Evolutionary conservation across 1,140 invertebrate genomes (phyloP).

Genomic region (Propsilocerus akamusi): DNA sequence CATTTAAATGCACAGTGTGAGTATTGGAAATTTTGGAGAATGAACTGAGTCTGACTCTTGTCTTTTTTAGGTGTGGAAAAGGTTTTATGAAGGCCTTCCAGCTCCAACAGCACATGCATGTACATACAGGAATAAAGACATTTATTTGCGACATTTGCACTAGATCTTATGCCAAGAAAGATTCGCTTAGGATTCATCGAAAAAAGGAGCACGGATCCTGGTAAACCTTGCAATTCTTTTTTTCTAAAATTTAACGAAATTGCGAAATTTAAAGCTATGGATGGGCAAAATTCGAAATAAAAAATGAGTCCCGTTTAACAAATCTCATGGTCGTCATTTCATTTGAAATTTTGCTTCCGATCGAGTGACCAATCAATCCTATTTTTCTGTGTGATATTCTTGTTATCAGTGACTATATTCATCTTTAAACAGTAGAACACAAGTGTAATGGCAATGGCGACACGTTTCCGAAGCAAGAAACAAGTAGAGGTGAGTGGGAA

Average conservation of each 20-base stretch:
- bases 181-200: not conserved
- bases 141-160: not conserved
- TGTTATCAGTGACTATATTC: too few species aligned
- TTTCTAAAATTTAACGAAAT: too few species aligned
- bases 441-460: constrained; percentile 1
- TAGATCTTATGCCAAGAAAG: not conserved
- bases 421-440: too few species aligned
- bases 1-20: not conserved
- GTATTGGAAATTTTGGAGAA: not conserved
- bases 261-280: too few species aligned
- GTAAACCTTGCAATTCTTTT: too few species aligned
- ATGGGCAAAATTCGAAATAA: too few species aligned
- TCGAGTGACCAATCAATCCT: too few species aligned
- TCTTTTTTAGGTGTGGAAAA: not conserved
- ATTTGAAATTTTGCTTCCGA: too few species aligned
- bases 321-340: too few species aligned
- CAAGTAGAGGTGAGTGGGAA: not conserved
- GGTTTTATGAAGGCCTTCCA: not conserved
- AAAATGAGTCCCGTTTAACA: too few species aligned
- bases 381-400: too few species aligned
- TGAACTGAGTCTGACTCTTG: not conserved
- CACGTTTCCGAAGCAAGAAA: not conserved
- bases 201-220: not conserved
- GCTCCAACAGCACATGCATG: not conserved
- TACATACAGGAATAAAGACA: not conserved